Conservation (phyloP, 2,888 invertebrate genomes). For the Chorisops tibialis region DNA sequence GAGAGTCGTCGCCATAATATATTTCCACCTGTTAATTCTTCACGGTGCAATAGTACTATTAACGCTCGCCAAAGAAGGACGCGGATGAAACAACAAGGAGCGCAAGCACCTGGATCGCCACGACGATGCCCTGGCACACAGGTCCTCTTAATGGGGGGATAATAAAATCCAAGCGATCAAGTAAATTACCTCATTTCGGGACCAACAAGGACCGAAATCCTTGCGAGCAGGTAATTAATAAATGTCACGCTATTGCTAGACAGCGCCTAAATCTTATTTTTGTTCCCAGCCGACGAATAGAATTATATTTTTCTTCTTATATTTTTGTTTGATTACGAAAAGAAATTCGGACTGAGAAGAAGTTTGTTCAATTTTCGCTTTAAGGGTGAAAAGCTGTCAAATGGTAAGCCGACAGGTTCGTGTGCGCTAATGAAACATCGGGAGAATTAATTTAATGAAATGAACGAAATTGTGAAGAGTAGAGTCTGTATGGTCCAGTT, state of each 20-base stretch:
- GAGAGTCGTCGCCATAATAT: constrained; percentile 1
- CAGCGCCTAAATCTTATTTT: constrained; percentile 20
- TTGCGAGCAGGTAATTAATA: constrained; percentile 18
- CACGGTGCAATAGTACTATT: neutral
- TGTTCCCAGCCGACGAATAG: constrained; percentile 1
- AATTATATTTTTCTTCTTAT: too few species aligned
- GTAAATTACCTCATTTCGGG: constrained; percentile 19
- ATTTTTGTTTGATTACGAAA: neutral
- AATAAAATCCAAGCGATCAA: constrained; percentile 22
- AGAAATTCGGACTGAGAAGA: too few species aligned
- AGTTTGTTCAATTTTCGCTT: neutral
- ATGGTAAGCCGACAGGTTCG: constrained; percentile 17
- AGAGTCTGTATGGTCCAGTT: too few species aligned
- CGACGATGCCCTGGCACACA: neutral
- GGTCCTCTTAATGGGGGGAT: neutral
- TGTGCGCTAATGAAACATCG: constrained; percentile 19
- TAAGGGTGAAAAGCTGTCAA: constrained; percentile 12
- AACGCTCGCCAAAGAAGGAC: too few species aligned
- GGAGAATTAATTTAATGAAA: too few species aligned
- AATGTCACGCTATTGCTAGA: constrained; percentile 10
- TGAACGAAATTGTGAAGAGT: too few species aligned
- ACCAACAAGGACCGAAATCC: constrained; percentile 11
- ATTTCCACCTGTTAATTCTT: constrained; percentile 14
- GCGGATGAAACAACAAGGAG: neutral
- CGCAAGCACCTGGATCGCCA: neutral